Percentiles rank a stretch among this genome's conserved stretches.
These are phyloP conservation scores for Chaetogeoica ovagalla DNA, from an alignment of 2,888 invertebrate genomes.

Conservation along the genomic window DNA sequence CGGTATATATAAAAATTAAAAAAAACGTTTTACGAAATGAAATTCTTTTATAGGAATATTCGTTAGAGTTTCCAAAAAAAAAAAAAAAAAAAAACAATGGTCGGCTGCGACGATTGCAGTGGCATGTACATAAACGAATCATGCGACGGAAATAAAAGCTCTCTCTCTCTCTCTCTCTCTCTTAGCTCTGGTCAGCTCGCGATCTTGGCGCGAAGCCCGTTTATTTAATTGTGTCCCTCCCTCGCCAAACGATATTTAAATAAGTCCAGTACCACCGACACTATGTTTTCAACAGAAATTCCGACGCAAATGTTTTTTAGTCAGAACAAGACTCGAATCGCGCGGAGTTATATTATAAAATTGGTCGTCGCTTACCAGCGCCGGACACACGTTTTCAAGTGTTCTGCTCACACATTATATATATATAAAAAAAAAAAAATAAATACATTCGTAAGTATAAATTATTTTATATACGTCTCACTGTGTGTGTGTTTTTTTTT, in stretches of 20 bases:
- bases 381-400: background rate
- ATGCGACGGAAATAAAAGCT: constrained; percentile 48
- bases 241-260: constrained; percentile 17
- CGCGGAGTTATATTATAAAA: constrained; percentile 18
- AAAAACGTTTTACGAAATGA: too few species aligned
- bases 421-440: too few species aligned
- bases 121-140: background rate
- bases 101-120: background rate
- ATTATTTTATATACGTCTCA: too few species aligned
- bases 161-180: constrained; percentile 28
- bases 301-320: constrained; percentile 4
- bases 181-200: constrained; percentile 24
- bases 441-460: constrained; percentile 9
- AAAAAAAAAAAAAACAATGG: too few species aligned
- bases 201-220: constrained; percentile 27
- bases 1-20: too few species aligned
- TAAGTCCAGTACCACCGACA: constrained; percentile 7
- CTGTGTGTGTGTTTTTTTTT: too few species aligned
- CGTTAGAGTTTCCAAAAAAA: background rate
- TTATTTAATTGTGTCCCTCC: constrained; percentile 6
- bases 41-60: background rate
- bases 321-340: constrained; percentile 18
- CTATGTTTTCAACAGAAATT: constrained; percentile 14
- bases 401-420: background rate
- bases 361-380: constrained; percentile 1